These are phyloP conservation scores for Mobula hypostoma DNA, from an alignment of 2,113 vertebrate species.

Conservation along the genomic window DNA sequence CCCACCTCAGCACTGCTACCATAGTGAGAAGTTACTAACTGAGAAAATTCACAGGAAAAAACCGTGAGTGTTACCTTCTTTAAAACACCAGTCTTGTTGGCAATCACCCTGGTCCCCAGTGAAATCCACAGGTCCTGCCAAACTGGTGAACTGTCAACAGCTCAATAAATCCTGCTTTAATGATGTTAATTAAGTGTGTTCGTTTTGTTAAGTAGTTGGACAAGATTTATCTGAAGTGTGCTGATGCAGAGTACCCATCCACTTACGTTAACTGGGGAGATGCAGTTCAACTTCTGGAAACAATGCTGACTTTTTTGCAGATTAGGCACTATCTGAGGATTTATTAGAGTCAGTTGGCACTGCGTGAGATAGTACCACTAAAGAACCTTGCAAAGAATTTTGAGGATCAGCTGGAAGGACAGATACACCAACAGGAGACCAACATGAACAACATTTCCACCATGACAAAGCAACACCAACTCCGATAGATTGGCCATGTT, in stretches of 20 bases:
- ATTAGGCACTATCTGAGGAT: not conserved
- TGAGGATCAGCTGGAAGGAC: no score
- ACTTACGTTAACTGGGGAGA: not conserved
- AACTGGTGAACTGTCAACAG: not conserved
- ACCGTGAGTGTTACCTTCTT: not conserved
- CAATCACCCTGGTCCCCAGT: not conserved
- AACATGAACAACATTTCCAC: no score
- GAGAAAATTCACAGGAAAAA: not conserved
- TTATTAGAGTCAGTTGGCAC: not conserved
- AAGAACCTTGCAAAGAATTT: no score
- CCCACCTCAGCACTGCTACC: no score
- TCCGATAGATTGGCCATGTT: no score
- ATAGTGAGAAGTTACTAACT: not conserved
- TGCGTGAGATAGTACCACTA: no score
- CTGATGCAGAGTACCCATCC: not conserved
- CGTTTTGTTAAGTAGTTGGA: constrained; percentile 1
- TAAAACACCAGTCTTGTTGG: not conserved
- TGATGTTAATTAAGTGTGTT: constrained; percentile 19
- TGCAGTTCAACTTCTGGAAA: not conserved
- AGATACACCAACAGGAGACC: no score
- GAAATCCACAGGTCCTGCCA: not conserved
- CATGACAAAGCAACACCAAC: no score
- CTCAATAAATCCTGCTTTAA: constrained; percentile 19
- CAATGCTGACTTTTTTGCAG: not conserved
- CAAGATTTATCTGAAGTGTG: constrained; percentile 6